Evolutionary conservation across 2,888 invertebrate genomes (phyloP), one percentile per base, ranked within the genome.

Genomic region (Tachina grossa): DNA sequence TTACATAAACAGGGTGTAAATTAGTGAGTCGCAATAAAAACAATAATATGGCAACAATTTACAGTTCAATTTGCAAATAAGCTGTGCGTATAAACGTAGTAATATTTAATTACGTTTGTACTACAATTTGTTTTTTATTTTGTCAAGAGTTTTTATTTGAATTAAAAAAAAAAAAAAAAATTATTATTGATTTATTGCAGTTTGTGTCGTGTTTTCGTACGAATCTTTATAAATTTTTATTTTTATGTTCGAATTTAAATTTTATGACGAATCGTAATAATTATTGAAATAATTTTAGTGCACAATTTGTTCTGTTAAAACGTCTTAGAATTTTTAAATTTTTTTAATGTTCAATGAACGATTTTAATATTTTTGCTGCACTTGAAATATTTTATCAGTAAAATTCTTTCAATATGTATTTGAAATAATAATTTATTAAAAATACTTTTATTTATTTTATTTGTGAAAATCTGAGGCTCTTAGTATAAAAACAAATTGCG

Each of bases 131-230:
- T 31, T 31, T 2, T 41, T 49, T 51, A 53, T 53, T 31, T 55
- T 45, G 22, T 19, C 13, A 16, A 13, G 11, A 59, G 13, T 43
- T 65, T 39, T 43, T 9, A 16, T 61, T 71, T 47, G 16, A 69
- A 68, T 49, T 71, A 2, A 55, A 43, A n/a, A n/a, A n/a, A n/a
- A n/a, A 3, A n/a, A 69, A 16, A 22, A 22, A 13, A 45, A 11
- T 16, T 55, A 43, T 59, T 61, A 59, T 61, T 66, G n/a, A 65
- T 72, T 69, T 55, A 43, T 51, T 51, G 22, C 39, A 45, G 57
- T 77, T 59, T 71, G 41, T 68, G 59, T 68, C 80, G 47, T 83
- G 66, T 74, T 68, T 66, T 78, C 55, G 68, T 63, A 11, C 5
- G 16, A 75, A 69, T 55, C 9, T n/a, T 47, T 31, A 3, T 31